Percentiles rank a stretch among this genome's conserved stretches.
Evolutionary conservation across 1,140 invertebrate genomes (phyloP).

Genomic region (Penaeus japonicus): DNA sequence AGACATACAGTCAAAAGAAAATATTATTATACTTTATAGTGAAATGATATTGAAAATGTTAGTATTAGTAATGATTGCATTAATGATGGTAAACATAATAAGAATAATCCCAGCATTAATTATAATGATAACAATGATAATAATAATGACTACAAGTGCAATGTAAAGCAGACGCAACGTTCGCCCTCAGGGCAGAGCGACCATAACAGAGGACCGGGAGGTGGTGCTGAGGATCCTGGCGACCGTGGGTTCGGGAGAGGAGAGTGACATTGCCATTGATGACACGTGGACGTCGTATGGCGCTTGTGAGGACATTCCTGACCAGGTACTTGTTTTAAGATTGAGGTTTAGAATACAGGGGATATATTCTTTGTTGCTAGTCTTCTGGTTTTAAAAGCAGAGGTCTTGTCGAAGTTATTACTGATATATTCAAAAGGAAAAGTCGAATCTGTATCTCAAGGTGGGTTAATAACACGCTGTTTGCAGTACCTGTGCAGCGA

Average conservation of each 20-base stretch:
- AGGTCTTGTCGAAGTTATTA: too few relatives aligned
- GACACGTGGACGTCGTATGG: neutral
- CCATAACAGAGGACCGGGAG: neutral
- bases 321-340: too few relatives aligned
- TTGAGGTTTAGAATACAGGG: too few relatives aligned
- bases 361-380: neutral
- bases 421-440: too few relatives aligned
- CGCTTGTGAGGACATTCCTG: neutral
- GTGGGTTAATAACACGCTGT: too few relatives aligned
- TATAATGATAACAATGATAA: neutral
- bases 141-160: neutral
- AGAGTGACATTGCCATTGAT: neutral
- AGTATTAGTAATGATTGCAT: neutral
- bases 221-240: neutral
- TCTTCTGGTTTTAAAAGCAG: too few relatives aligned
- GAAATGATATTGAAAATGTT: neutral
- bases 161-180: neutral
- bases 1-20: neutral
- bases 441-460: too few relatives aligned
- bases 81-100: neutral
- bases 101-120: neutral
- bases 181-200: neutral
- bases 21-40: too few relatives aligned
- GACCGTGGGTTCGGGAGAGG: neutral
- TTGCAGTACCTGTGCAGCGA: too few relatives aligned